Percentiles rank a stretch among this genome's conserved stretches.
Evolutionary conservation across 1,140 invertebrate species (phyloP).

Genomic region (Nomia melanderi): DNA sequence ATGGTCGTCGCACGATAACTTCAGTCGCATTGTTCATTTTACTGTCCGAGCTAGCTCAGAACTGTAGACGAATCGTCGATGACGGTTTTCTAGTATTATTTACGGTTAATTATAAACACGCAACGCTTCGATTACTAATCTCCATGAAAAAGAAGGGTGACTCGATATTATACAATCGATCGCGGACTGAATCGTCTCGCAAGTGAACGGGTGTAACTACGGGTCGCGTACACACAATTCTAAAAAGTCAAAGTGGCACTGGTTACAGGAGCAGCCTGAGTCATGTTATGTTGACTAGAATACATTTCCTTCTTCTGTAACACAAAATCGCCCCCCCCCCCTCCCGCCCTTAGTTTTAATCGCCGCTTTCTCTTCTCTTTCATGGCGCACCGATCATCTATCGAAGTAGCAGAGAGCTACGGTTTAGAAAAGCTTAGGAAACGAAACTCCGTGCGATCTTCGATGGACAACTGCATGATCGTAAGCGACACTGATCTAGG

Average conservation of each 20-base stretch:
- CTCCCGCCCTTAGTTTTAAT: slow-evolving; percentile 12
- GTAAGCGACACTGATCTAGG: slow-evolving; percentile 46
- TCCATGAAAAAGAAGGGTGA: slow-evolving; percentile 21
- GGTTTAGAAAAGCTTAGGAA: slow-evolving; percentile 33
- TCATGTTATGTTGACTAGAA: slow-evolving; percentile 48
- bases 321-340: background rate
- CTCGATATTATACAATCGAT: slow-evolving; percentile 28
- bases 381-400: background rate
- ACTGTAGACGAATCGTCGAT: slow-evolving; percentile 19
- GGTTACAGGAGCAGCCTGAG: slow-evolving; percentile 39
- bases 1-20: background rate
- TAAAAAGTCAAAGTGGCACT: slow-evolving; percentile 53
- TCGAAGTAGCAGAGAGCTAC: slow-evolving; percentile 4
- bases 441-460: slow-evolving; percentile 7
- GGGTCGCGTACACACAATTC: slow-evolving; percentile 26
- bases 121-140: slow-evolving; percentile 6
- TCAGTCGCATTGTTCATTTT: background rate
- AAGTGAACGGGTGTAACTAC: slow-evolving; percentile 11
- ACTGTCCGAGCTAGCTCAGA: too few species aligned
- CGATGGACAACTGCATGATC: slow-evolving; percentile 27
- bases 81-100: background rate
- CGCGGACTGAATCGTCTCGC: too few species aligned
- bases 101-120: slow-evolving; percentile 27
- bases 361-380: slow-evolving; percentile 1
- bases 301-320: slow-evolving; percentile 1